These are phyloP conservation scores for Drosophila grimshawi DNA, from an alignment of 1,140 invertebrate genomes.

Conservation along the genomic window DNA sequence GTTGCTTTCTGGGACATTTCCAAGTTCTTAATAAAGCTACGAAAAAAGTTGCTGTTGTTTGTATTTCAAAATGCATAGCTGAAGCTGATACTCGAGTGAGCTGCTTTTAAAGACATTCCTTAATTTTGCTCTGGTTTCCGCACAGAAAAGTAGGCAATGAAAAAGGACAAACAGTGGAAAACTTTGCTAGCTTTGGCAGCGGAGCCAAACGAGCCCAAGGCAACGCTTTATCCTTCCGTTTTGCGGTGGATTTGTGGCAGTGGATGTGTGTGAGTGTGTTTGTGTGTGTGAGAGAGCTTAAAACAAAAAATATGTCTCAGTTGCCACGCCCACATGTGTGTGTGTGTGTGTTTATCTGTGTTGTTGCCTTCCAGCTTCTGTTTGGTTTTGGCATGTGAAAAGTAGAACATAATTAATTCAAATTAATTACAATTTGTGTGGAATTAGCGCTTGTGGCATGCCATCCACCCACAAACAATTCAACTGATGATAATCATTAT, in stretches of 20 bases:
- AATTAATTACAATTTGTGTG: conserved; percentile 83
- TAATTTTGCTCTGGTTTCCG: conserved; percentile 9
- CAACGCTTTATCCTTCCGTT: conserved; percentile 57
- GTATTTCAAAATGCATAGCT: not conserved
- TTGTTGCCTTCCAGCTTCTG: conserved; percentile 31
- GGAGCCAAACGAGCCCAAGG: conserved; percentile 15
- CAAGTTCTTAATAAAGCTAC: not conserved
- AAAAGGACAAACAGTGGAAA: conserved; percentile 41
- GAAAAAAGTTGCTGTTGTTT: not conserved
- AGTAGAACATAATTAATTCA: conserved; percentile 83
- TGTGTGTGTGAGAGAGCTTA: conserved; percentile 28
- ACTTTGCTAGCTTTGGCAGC: conserved; percentile 41
- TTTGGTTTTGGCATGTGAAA: conserved; percentile 72
- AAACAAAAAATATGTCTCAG: conserved; percentile 69
- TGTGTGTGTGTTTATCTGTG: conserved; percentile 32
- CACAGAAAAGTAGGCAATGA: conserved; percentile 38
- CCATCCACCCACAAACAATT: conserved; percentile 29
- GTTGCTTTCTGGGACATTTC: too few relatives aligned
- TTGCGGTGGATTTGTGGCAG: conserved; percentile 32
- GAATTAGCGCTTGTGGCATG: conserved; percentile 77
- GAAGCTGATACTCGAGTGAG: not conserved
- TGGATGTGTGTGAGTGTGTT: conserved; percentile 7
- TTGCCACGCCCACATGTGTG: conserved; percentile 40
- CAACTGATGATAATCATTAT: conserved; percentile 23
- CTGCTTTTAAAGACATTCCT: conserved; percentile 5